A percentile compares a stretch with the other conserved stretches of the same genome.
phyloP scores from a whole-genome alignment of 2,113 vertebrate species.

The Catagonus wagneri region DNA sequence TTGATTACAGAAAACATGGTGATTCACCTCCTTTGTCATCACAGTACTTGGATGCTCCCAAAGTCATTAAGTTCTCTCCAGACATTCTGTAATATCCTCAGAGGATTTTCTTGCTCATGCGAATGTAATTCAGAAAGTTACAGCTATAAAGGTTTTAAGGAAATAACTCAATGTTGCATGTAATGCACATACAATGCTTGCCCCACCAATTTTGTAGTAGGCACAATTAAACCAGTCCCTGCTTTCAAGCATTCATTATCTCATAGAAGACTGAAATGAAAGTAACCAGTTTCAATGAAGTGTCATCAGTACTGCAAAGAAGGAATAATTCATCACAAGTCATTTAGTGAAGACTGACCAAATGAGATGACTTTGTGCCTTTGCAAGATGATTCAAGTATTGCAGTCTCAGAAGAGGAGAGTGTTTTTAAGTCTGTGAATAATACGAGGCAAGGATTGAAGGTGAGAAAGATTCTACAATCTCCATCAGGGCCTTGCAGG shows the following conservation, averaged over 20 bases:
- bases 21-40: not conserved
- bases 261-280: not conserved
- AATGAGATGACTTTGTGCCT: not conserved
- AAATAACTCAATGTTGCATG: not conserved
- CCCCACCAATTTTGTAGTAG: not conserved
- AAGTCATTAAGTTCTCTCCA: not conserved
- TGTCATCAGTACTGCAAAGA: not conserved
- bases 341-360: not conserved
- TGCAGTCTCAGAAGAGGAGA: not conserved
- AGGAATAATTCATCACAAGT: not conserved
- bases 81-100: not conserved
- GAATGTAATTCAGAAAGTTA: not conserved
- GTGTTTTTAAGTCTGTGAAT: not conserved
- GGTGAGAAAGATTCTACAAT: not conserved
- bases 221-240: not conserved
- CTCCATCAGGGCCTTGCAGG: not conserved
- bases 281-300: not conserved
- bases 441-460: rapidly evolving
- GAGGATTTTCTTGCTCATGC: not conserved
- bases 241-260: not conserved
- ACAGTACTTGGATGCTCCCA: not conserved
- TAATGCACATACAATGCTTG: not conserved
- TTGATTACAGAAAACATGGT: no score
- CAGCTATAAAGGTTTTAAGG: not conserved
- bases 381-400: not conserved